phyloP scores from a whole-genome alignment of 2,888 invertebrate species.

The Eristalis arbustorum region DNA sequence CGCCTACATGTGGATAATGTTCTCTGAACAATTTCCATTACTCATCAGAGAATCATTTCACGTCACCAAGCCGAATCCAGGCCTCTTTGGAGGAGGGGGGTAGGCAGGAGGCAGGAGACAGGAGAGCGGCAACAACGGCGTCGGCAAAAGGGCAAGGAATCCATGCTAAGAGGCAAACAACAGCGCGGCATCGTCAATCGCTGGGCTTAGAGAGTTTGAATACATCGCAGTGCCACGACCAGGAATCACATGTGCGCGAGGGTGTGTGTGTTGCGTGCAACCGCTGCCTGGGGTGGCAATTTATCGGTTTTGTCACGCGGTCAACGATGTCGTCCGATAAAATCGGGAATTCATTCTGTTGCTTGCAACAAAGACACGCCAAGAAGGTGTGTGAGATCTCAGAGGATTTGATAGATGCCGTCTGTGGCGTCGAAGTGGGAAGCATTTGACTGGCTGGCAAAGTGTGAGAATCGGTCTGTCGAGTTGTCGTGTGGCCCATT shows the following conservation, averaged over 20 bases:
- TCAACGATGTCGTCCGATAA: conserved; percentile 45
- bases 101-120: too few relatives aligned
- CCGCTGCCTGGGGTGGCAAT: neutral
- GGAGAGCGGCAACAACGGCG: neutral
- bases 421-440: too few relatives aligned
- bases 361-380: neutral
- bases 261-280: neutral
- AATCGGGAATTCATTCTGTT: conserved; percentile 45
- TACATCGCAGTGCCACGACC: neutral
- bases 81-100: too few relatives aligned
- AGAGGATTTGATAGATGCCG: too few relatives aligned
- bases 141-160: neutral
- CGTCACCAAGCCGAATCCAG: conserved; percentile 31
- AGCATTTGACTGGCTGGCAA: neutral
- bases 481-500: conserved; percentile 52
- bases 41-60: conserved; percentile 60
- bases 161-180: conserved; percentile 22
- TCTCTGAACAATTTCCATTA: conserved; percentile 49
- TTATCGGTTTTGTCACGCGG: conserved; percentile 61
- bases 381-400: conserved; percentile 7
- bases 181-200: conserved; percentile 10
- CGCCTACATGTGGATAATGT: conserved; percentile 54
- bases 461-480: too few relatives aligned
- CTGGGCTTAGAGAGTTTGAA: conserved; percentile 31
- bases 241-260: conserved; percentile 3